Evolutionary conservation across 2,113 vertebrate species (phyloP).

Genomic region (Cryptotis parvus): DNA sequence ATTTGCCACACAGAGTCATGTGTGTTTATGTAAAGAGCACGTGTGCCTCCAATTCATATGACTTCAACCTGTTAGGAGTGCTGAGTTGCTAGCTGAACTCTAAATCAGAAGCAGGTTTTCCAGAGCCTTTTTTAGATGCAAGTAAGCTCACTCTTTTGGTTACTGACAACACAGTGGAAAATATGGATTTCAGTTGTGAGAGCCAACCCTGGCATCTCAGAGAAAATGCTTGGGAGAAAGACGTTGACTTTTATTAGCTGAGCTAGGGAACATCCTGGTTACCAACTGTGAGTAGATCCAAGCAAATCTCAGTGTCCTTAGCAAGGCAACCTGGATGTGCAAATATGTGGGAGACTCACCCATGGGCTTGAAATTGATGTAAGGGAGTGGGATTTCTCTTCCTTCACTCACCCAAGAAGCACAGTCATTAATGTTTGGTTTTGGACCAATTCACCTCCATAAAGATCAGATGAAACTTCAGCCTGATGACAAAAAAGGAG

Average conservation of each 20-base stretch:
- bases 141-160: neutral
- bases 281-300: neutral
- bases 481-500: neutral
- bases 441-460: neutral
- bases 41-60: neutral
- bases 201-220: neutral
- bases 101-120: slow-evolving; percentile 27
- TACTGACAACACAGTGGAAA: neutral
- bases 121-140: neutral
- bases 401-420: neutral
- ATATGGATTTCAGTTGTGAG: neutral
- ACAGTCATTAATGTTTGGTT: neutral
- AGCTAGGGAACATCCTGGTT: neutral
- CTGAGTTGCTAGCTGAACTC: neutral
- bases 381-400: neutral
- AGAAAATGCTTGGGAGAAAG: neutral
- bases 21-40: neutral
- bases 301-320: neutral
- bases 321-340: too few relatives aligned
- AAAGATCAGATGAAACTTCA: slow-evolving; percentile 4
- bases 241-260: neutral
- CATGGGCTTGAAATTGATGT: neutral
- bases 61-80: neutral
- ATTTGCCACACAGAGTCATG: neutral
- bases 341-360: neutral